Base-by-base conservation (phyloP, 2,888 invertebrate species). In the Fragum fragum region DNA sequence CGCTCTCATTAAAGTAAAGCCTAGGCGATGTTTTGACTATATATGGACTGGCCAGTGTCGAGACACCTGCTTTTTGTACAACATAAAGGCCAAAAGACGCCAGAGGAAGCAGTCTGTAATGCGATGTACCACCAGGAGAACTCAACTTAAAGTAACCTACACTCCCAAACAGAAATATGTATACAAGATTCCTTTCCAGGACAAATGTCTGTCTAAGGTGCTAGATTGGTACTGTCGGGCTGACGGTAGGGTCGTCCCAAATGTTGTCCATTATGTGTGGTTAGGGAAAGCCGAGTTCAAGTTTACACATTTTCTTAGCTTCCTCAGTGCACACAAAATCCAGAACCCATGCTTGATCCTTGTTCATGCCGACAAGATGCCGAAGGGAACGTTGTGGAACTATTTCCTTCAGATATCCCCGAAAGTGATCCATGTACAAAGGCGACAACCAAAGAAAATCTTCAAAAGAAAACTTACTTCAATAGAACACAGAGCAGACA, bases 261-360 rank as follows among this genome's bases (percentile, higher is more conserved):
- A 88, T 55, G 76, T 91, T 11, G 88, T 90, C 6, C 91, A 91
- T 69, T 91, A 90, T 52, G 87, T 91, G 7, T 90, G 90, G 90
- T 90, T 90, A 61, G 86, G 86, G 9, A 87, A 80, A 21, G 82
- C 76, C 28, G 76, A 87, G 14, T 82, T 91, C 66, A 83, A 86
- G 26, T 86, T 91, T 39, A 82, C 86, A 28, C 79, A 89, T 53
- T 90, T 90, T 61, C 79, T 91, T 16, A 90, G 90, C 73, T 85
- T 90, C n/a, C 79, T 90, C 9, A 91, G 91, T 74, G 88, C 77
- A n/a, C 77, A 83, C 59, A 86, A 87, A 57, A 76, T 84, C 32
- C 82, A 88, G 26, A 83, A 87, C 26, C 91, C 91, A 3, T 92
- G 91, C 82, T 69, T 89, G 66, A 88, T 92, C 42, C 47, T 92